Evolutionary conservation across 2,888 invertebrate genomes (phyloP), one percentile per base, ranked within the genome.

Genomic region (Pollenia griseotomentosa): DNA sequence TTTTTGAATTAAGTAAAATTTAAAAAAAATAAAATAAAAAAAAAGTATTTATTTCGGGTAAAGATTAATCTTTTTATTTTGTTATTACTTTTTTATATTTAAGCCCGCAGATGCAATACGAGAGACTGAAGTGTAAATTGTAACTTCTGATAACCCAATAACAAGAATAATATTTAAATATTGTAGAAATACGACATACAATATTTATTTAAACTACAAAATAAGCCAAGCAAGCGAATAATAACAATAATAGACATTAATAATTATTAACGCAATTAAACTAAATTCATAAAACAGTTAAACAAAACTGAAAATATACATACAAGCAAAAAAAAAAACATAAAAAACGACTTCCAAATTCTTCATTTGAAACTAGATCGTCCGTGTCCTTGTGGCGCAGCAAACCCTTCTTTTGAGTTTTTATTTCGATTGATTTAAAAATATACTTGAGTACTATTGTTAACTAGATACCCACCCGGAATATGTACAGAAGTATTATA

Each of bases 21-120:
- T 57, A 19, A 57, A 8, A 23, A n/a, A 40, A 61, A 61, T 63
- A 42, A 53, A 33, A 63, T 12, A 53, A 40, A 61, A 61, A 59
- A 7, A 10, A 23, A 40, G 5, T 46, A 23, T 19, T 71, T 44
- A 19, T 63, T 46, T 77, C 55, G 33, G 70, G 11, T 14, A 61
- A 70, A 65, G 12, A 82, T 53, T 82, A 68, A 75, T 81, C 23
- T 91, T 63, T 53, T 59, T 92, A 90, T 91, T 92, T 83, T 83
- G 55, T 83, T 78, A 59, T 83, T 83, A 75, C 51, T 83, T 93
- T 94, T 92, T 95, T 95, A 82, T 11, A 75, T 83, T 77, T 91
- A 92, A 96, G 96, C 95, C 95, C 94, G 95, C 95, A 94, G 95
- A 95, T 95, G 95, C 95, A 94, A 95, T 96, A 95, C 95, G 95